phyloP scores from a whole-genome alignment of 2,888 invertebrate species.

The Lithophane socia region DNA sequence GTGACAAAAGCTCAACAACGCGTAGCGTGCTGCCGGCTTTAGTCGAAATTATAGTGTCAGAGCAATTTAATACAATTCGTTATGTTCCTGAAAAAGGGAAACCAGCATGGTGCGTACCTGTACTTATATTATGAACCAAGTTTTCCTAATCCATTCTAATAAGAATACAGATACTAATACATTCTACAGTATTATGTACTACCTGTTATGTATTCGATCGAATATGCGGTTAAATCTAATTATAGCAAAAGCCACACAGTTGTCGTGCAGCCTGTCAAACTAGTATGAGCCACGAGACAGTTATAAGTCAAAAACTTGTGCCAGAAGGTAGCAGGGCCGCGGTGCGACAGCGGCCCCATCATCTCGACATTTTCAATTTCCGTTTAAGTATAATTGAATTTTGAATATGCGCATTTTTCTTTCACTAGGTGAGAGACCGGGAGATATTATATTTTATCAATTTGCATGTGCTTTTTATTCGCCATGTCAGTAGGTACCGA shows the following conservation, averaged over 20 bases:
- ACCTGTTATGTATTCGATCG: not conserved
- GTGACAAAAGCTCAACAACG: conserved; percentile 24
- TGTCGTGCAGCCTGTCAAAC: conserved; percentile 39
- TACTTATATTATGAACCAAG: not conserved
- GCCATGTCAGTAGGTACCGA: not conserved
- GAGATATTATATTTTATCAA: conserved; percentile 46
- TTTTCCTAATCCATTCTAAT: not conserved
- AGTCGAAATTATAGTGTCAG: conserved; percentile 27
- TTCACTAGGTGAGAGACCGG: conserved; percentile 37
- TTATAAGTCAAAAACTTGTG: conserved; percentile 53
- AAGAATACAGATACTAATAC: not conserved
- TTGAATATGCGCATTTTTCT: conserved; percentile 72
- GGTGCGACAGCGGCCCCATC: conserved; percentile 70
- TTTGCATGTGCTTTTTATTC: conserved; percentile 41
- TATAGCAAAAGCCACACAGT: conserved; percentile 35
- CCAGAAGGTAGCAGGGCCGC: conserved; percentile 63
- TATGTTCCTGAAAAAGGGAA: conserved; percentile 36
- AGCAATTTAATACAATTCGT: conserved; percentile 39
- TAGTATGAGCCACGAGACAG: conserved; percentile 43
- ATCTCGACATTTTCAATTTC: conserved; percentile 84
- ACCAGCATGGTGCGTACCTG: conserved; percentile 1
- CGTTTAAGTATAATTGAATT: conserved; percentile 84
- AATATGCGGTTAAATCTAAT: conserved; percentile 39
- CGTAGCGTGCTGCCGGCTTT: conserved; percentile 31
- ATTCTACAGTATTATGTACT: not conserved